Evolutionary conservation across 2,797 vertebrate genomes (phyloP), one percentile per base, ranked within the genome.

Genomic region (Sphenopsis melanotis): DNA sequence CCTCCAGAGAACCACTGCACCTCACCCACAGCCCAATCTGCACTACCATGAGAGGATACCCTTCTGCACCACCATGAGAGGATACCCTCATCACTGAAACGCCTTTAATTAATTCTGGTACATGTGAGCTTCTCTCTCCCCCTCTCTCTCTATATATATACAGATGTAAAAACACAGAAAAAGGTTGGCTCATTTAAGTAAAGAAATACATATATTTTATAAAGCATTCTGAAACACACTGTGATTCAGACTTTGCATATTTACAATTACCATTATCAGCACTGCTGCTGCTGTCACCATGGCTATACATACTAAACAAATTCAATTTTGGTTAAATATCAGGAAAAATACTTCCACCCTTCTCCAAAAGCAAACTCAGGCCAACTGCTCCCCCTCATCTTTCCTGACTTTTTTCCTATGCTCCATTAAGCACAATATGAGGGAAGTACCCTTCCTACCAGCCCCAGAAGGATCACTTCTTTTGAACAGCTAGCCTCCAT

Each of bases 141-240:
- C 10, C 13, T 39, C 16, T 4, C 6, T 37, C 5, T 46, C 1
- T 27, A 10, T 6, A 23, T 8, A 17, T 9, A 15, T 8, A 47
- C 14, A 52, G 18, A 20, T 16, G 6, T 32, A 59, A 60, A 10
- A 75, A 6, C 15, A 76, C 12, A 66, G 30, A 37, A 42, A 47
- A 66, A 42, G 42, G 5, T 2, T 41, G 6, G 21, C 3, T 49
- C 19, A 19, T 57, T 69, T 75, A 37, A 68, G 26, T 20, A 30
- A 49, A 44, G 42, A 44, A 44, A 44, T 21, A 21, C 42, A 21
- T 44, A 21, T 44, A 44, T 44, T 34, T 84, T 56, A 70, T 20
- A 78, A 66, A 71, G 36, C 18, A 4, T 77, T 84, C 34, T 70
- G 15, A 30, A 89, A 74, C 22, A 26, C 16, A 27, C 6, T 10